Evolutionary conservation across 2,113 vertebrate species (phyloP), one percentile per base, ranked within the genome.

Genomic region (Cyprinodon brontotheroides): DNA sequence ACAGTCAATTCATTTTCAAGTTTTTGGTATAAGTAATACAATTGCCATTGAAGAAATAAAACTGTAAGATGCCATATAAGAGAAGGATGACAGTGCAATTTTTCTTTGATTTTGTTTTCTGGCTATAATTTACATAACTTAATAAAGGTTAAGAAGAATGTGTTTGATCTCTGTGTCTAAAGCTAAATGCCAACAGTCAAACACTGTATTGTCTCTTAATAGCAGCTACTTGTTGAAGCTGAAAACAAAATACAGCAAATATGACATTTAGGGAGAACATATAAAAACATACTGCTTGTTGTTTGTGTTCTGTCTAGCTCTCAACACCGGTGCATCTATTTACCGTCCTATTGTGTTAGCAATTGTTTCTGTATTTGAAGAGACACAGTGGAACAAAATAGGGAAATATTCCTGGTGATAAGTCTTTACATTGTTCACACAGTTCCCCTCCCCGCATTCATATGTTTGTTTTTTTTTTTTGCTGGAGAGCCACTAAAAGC

Each of bases 161-260:
- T 53, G 62, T 20, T 80, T 75, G 40, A 61, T 17, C 8, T 74
- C 12, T 70, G n/a, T 60, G 5, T 47, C 38, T 40, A 38, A 69
- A 68, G 43, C 9, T 47, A 62, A 62, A 38, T 38, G 36, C 15
- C 13, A 37, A 38, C 13, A 38, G 11, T 17, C 61, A 62, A 57
- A n/a, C 9, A 53, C 7, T 37, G 37, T 62, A 62, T 7, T 38
- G 2, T 17, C 61, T 8, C 13, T 62, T 17, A 3, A 38, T 59
- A 17, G 17, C 36, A 62, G 13, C 13, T 4, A 38, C 37, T 37
- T 38, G 14, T 62, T 62, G 7, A 62, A 62, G 38, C 61, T 15
- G 15, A 62, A 38, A 8, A 62, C 7, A 13, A 43, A 65, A 43
- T 41, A 11, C 7, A 20, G 10, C 20, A 57, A 57, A 57, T 57